Evolutionary conservation across 2,888 invertebrate genomes (phyloP).

Genomic region (Stenodema calcarata): DNA sequence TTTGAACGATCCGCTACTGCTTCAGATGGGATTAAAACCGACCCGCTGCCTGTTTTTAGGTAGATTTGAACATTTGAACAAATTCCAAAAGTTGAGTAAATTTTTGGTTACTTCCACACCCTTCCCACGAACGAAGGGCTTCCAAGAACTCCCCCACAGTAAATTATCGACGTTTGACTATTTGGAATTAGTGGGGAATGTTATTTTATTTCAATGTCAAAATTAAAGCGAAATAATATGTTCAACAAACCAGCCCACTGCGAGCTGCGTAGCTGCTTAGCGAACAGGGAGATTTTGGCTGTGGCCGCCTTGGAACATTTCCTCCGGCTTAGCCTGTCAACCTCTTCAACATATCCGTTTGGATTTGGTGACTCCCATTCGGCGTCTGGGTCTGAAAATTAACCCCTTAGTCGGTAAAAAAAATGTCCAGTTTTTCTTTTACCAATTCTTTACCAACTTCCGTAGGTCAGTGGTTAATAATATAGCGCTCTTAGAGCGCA

Average conservation of each 20-base stretch:
- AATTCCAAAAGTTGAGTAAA: no score
- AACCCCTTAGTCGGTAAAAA: slow-evolving; percentile 1
- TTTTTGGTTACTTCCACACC: no score
- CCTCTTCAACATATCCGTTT: slow-evolving; percentile 5
- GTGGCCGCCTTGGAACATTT: slow-evolving; percentile 61
- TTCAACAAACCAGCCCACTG: slow-evolving; percentile 59
- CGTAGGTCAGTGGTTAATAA: no score
- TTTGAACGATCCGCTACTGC: no score
- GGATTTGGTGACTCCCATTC: slow-evolving; percentile 19
- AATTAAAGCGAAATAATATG: slow-evolving; percentile 31
- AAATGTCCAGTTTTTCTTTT: not conserved
- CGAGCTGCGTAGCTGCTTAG: slow-evolving; percentile 60
- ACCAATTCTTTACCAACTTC: no score
- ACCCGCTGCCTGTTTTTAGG: no score
- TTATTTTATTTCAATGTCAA: not conserved
- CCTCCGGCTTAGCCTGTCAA: slow-evolving; percentile 57
- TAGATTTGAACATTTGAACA: no score
- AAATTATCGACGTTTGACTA: no score
- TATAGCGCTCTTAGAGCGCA: no score
- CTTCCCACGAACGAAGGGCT: no score
- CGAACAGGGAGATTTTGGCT: slow-evolving; percentile 61
- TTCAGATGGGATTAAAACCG: no score
- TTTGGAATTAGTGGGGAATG: not conserved
- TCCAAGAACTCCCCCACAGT: no score
- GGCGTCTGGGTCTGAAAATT: slow-evolving; percentile 20